Conservation (phyloP, 2,113 vertebrate species). For the Cichladusa arquata region DNA sequence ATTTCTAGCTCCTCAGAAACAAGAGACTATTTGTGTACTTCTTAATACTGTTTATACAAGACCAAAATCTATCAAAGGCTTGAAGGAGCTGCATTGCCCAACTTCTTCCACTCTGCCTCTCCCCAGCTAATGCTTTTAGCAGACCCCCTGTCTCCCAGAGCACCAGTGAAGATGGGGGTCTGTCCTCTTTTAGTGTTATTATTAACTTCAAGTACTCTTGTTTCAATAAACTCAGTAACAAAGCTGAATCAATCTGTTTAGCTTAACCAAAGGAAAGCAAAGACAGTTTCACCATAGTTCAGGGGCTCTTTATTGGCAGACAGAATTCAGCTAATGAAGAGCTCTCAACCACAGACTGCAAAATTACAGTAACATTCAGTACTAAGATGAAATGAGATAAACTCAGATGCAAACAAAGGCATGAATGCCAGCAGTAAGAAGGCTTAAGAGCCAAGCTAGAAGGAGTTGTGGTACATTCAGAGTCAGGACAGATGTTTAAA, state of each 20-base stretch:
- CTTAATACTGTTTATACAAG: conserved; percentile 14
- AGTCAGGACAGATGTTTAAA: background rate
- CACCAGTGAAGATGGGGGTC: background rate
- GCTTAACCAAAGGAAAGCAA: background rate
- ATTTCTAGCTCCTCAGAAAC: background rate
- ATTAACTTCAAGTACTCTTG: background rate
- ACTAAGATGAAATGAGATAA: background rate
- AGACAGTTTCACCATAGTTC: background rate
- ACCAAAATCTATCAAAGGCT: conserved; percentile 3
- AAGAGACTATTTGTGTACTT: background rate
- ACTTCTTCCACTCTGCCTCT: background rate
- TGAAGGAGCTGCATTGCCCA: background rate
- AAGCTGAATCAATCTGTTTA: background rate
- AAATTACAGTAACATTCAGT: background rate
- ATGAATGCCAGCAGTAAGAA: background rate
- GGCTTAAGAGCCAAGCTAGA: background rate
- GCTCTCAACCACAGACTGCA: background rate
- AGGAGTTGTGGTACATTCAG: background rate
- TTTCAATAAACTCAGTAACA: background rate
- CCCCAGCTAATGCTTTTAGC: background rate
- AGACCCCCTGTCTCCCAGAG: background rate
- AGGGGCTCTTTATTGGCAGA: background rate
- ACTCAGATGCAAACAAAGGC: background rate
- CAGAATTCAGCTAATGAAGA: background rate
- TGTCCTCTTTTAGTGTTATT: background rate